Evolutionary conservation across 2,113 vertebrate species (phyloP), one percentile per base, ranked within the genome.

Genomic region (Thamnophis sirtalis): DNA sequence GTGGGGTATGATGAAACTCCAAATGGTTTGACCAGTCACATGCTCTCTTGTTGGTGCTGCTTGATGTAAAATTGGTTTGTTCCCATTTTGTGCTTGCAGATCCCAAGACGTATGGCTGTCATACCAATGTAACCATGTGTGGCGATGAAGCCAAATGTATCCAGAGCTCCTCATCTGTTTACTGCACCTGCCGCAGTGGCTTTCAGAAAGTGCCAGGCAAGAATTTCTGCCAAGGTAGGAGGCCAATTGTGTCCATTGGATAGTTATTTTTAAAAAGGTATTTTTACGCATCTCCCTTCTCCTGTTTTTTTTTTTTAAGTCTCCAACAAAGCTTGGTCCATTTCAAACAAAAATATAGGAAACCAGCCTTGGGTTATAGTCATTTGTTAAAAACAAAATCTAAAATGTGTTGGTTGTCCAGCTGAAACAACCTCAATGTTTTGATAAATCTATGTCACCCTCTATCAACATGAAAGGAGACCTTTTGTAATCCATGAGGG

Each of bases 121-220:
- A 93, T 94, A 98, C 97, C 94, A 99, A 99, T 84, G 95, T 96
- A 92, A 98, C 98, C 86, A 97, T 98, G 93, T 99, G 99, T 5
- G 98, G 98, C 0, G 98, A 99, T 0, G 99, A 99, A 94, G 98
- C 98, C 0, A 98, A 98, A 68, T 99, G 99, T 0, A 11, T 98
- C 84, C 98, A 97, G 60, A 97, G 98, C 0, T 96, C 94, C 91
- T 98, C 98, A 0, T 96, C 98, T 49, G 98, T 98, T 0, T 99
- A 99, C 97, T 99, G 99, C 89, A 98, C 97, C 55, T 99, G 99
- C 95, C 98, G 98, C 90, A 94, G 97, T 0, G 99, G 99, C 90
- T 99, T 99, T 98, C 98, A 98, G 97, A 99, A 98, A 1, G 97
- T 96, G 7, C 98, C 97, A 0, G 97, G 98, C 93, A 97, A 96